Percentiles rank a stretch among this genome's conserved stretches.
phyloP scores from a whole-genome alignment of 1,140 invertebrate genomes.

The Bombus pyrosoma region DNA sequence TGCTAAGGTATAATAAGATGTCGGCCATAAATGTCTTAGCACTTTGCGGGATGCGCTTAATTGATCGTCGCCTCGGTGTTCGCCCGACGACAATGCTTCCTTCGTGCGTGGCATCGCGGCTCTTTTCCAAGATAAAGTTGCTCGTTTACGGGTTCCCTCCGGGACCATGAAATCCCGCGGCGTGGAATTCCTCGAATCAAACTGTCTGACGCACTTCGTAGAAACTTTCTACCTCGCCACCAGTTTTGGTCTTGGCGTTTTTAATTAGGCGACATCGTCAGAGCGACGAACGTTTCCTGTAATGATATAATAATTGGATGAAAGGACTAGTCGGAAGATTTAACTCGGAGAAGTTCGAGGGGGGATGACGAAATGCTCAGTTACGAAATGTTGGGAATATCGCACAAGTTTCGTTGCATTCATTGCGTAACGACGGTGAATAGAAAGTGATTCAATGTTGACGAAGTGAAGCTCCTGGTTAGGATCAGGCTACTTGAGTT shows the following conservation, averaged over 20 bases:
- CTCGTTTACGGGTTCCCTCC: neutral
- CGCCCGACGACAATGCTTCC: conserved; percentile 46
- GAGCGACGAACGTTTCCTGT: neutral
- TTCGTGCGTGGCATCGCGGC: conserved; percentile 24
- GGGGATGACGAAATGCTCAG: neutral
- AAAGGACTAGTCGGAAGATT: neutral
- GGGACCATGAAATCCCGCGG: neutral
- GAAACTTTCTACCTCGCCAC: neutral
- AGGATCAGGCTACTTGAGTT: neutral
- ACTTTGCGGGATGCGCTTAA: conserved; percentile 75
- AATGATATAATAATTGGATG: conserved; percentile 12
- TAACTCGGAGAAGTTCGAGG: neutral
- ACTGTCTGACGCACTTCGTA: neutral
- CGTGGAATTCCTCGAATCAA: conserved; percentile 4
- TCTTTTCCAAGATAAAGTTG: conserved; percentile 19
- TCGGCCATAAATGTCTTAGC: conserved; percentile 76
- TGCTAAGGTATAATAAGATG: conserved; percentile 71
- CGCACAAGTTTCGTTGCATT: neutral
- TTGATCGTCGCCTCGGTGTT: conserved; percentile 67
- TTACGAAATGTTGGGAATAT: neutral
- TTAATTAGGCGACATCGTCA: conserved; percentile 24
- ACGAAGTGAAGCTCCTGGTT: neutral
- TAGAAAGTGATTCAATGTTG: conserved; percentile 24
- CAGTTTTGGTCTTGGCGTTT: conserved; percentile 11
- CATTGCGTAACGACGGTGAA: conserved; percentile 1